Conservation (phyloP, 2,113 vertebrate species). For the Copsychus sechellarum region DNA sequence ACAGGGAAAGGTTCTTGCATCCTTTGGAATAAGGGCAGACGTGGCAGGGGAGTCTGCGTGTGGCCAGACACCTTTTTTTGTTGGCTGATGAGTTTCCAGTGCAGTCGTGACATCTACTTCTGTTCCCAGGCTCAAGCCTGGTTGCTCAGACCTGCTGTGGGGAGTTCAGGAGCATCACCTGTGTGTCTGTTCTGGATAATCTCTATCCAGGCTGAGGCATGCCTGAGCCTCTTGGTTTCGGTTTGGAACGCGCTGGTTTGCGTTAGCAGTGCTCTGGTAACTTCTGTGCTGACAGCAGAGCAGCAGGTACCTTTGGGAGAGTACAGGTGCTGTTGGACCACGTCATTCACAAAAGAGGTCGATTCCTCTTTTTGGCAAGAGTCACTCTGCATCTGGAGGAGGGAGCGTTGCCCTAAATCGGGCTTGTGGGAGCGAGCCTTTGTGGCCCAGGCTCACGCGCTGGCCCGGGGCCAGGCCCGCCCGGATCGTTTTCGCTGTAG, state of each 20-base stretch:
- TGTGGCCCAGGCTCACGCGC: background rate
- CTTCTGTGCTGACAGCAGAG: background rate
- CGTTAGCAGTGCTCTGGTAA: accelerated
- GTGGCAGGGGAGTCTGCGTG: accelerated
- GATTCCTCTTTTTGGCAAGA: background rate
- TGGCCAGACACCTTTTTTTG: background rate
- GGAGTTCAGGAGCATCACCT: background rate
- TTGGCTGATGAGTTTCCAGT: background rate
- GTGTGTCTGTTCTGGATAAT: accelerated
- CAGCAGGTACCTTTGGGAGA: background rate
- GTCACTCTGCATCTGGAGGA: background rate
- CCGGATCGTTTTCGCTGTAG: conserved; percentile 9
- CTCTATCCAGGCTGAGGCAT: background rate
- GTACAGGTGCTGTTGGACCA: accelerated
- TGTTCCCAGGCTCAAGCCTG: background rate
- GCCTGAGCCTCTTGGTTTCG: accelerated
- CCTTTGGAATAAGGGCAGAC: background rate
- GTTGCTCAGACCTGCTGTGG: background rate
- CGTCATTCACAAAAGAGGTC: accelerated
- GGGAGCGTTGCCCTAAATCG: background rate
- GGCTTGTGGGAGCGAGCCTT: background rate
- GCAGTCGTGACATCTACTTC: accelerated
- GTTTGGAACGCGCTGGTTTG: accelerated
- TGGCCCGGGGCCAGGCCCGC: background rate
- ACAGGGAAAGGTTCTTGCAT: background rate